phyloP scores from a whole-genome alignment of 1,140 invertebrate species.

The Antheraea mylitta region DNA sequence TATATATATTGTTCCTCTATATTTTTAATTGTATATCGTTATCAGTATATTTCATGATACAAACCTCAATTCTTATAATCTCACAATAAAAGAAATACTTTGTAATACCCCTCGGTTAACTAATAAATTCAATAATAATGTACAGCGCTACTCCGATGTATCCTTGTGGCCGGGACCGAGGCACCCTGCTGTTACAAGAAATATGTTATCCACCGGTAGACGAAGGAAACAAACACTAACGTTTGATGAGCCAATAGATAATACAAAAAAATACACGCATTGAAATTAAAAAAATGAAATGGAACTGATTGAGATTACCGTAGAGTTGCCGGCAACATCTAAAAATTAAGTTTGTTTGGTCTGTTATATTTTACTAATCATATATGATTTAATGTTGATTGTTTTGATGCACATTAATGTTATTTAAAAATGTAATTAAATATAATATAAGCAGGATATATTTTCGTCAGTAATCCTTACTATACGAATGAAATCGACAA shows the following conservation, averaged over 20 bases:
- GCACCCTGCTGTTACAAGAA: conserved; percentile 58
- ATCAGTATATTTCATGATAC: not conserved
- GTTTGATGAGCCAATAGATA: conserved; percentile 61
- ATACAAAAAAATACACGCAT: conserved; percentile 51
- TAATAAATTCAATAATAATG: conserved; percentile 20
- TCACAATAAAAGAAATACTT: not conserved
- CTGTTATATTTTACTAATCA: too few relatives aligned
- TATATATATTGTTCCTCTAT: not conserved
- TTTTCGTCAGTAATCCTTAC: too few relatives aligned
- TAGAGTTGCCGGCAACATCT: not conserved
- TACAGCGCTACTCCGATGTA: conserved; percentile 34
- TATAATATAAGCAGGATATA: too few relatives aligned
- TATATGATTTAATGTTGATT: too few relatives aligned
- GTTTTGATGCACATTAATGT: too few relatives aligned
- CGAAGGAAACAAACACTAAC: conserved; percentile 65
- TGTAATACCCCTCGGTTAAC: not conserved
- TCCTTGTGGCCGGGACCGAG: conserved; percentile 46
- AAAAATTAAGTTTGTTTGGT: not conserved
- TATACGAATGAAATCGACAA: too few relatives aligned
- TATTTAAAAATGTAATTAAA: too few relatives aligned
- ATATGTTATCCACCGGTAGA: conserved; percentile 64
- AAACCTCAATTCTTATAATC: not conserved
- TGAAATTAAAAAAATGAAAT: conserved; percentile 44
- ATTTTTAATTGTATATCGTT: not conserved
- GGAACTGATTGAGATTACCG: not conserved